Evolutionary conservation across 2,113 vertebrate genomes (phyloP).

Genomic region (Nestor notabilis): DNA sequence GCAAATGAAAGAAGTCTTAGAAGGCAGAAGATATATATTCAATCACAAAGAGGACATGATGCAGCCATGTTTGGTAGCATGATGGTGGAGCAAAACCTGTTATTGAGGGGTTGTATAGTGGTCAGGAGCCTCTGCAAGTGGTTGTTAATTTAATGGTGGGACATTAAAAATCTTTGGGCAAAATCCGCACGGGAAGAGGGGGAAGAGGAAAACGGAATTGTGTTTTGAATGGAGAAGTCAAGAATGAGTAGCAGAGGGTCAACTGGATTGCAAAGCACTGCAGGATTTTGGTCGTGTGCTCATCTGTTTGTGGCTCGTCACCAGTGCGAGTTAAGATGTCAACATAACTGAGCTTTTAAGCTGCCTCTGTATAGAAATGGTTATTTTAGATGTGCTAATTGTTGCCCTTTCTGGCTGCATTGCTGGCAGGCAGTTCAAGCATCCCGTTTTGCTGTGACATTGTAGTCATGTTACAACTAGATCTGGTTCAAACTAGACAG

Average conservation of each 20-base stretch:
- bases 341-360: background rate
- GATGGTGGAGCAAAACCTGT: conserved; percentile 5
- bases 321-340: background rate
- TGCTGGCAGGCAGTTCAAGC: background rate
- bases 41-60: conserved; percentile 13
- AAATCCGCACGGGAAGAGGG: background rate
- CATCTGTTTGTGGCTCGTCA: background rate
- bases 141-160: background rate
- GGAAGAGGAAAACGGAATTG: background rate
- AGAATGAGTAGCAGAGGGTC: background rate
- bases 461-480: background rate
- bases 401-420: background rate
- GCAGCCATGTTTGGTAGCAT: conserved; percentile 29
- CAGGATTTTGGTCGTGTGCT: background rate
- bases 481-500: background rate
- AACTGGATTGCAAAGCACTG: background rate
- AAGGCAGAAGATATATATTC: background rate
- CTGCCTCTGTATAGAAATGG: background rate
- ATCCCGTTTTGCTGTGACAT: background rate
- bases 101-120: background rate
- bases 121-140: background rate
- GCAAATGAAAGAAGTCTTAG: background rate
- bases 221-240: background rate
- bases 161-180: background rate
- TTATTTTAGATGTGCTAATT: background rate